Base-by-base conservation (phyloP, 2,888 invertebrate genomes). In the Chrysopilus asiliformis region DNA sequence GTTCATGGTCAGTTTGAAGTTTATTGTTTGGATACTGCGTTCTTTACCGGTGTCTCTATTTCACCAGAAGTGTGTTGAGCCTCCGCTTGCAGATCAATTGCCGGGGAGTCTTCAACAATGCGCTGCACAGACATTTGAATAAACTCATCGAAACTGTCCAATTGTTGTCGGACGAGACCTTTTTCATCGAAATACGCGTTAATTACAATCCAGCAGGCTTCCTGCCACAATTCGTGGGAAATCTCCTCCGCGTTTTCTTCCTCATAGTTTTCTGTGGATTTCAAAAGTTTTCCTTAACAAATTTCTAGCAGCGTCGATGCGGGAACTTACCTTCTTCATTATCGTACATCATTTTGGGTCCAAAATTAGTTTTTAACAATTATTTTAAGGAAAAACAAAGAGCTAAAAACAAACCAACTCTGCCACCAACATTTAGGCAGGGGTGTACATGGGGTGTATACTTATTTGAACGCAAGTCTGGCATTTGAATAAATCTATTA, bases 111-210 rank as follows among this genome's bases (percentile, higher is more conserved):
- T 68, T 98, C 98, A 1, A 99, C 97, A 51, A 99, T 99, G 47
- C 97, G 72, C 60, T 99, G 98, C 6, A 98, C 95, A 7, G 95
- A 95, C 97, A 98, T 98, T 64, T 94, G 97, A 58, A 98, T 97
- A 57, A 98, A 98, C 68, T 98, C 98, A 70, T 98, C 97, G 57
- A 98, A 98, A 54, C 95, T 97, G 61, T 99, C 98, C 48, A 99
- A 69, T 59, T 99, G 98, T 60, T 99, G 98, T 34, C 98, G 77
- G 28, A 99, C 98, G 45, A 99, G 72, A 61, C 98, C 98, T 65
- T 99, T 99, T 61, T 99, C 99, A 58, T 99, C 98, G 58, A 99
- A 99, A 65, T 98, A 99, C 0, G 98, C 93, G 58, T 95, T 95
- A 56, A 99, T 99, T 42, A 99, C 97, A 56, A 98, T 95, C 98